Percentiles rank a stretch among this genome's conserved stretches.
Conservation (phyloP, 2,113 vertebrate genomes). For the Salvelinus fontinalis region DNA sequence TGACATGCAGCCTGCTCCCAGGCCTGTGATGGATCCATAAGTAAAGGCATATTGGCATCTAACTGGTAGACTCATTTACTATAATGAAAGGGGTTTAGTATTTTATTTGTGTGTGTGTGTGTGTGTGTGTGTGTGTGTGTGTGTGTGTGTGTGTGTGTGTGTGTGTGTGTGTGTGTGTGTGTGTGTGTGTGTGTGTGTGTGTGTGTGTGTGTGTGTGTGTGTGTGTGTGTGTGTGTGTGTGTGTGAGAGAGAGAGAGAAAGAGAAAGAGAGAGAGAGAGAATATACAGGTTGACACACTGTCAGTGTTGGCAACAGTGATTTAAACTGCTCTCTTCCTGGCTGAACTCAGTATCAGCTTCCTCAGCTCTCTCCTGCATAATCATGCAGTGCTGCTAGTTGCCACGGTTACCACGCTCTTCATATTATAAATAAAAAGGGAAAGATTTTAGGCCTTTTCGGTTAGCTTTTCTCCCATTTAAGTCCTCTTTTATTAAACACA, state of each 20-base stretch:
- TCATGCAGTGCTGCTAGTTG: constrained; percentile 45
- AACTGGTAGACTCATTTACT: neutral
- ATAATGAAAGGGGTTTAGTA: constrained; percentile 23
- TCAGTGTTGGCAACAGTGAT: constrained; percentile 47
- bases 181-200: neutral
- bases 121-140: no score
- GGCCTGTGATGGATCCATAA: neutral
- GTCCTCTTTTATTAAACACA: constrained; percentile 22
- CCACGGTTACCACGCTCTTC: constrained; percentile 65
- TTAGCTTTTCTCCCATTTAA: neutral
- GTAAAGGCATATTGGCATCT: neutral
- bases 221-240: neutral
- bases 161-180: no score
- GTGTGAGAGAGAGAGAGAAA: neutral
- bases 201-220: no score
- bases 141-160: neutral
- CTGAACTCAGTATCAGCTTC: constrained; percentile 53
- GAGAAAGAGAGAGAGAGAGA: neutral
- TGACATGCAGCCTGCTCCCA: neutral
- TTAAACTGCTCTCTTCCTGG: constrained; percentile 51
- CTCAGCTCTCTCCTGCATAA: constrained; percentile 51
- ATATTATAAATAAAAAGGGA: constrained; percentile 25
- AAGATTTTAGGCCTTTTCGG: constrained; percentile 3
- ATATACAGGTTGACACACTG: neutral
- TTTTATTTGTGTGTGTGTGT: neutral